A percentile compares a stretch with the other conserved stretches of the same genome.
phyloP scores from a whole-genome alignment of 2,888 invertebrate species.

The Eulithis prunata region DNA sequence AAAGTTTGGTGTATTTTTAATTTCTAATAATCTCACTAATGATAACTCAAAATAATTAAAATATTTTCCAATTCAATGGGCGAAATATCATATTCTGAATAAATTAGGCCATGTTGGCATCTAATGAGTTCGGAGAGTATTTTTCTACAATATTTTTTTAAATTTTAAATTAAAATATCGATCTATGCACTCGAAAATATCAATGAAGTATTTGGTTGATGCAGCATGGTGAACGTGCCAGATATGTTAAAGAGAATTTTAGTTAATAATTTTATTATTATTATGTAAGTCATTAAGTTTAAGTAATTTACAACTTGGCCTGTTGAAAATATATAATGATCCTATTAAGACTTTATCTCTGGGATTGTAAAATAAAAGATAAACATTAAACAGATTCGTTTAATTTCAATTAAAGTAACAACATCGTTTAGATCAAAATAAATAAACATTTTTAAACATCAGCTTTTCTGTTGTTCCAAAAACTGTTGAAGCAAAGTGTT shows the following conservation, averaged over 20 bases:
- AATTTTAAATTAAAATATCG: conserved; percentile 68
- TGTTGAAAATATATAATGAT: conserved; percentile 83
- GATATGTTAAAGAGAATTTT: conserved; percentile 83
- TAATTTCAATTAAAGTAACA: conserved; percentile 35
- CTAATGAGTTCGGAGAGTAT: conserved; percentile 79
- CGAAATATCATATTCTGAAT: conserved; percentile 67
- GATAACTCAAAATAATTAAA: conserved; percentile 62
- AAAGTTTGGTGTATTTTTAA: conserved; percentile 35
- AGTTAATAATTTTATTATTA: conserved; percentile 84
- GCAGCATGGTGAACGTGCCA: conserved; percentile 80
- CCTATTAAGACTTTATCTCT: conserved; percentile 84
- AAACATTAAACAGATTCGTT: conserved; percentile 60
- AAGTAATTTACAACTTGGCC: conserved; percentile 85
- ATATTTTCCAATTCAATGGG: conserved; percentile 58
- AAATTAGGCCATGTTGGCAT: conserved; percentile 69
- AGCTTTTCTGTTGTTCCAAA: conserved; percentile 84
- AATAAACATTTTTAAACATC: conserved; percentile 31
- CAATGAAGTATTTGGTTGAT: conserved; percentile 79
- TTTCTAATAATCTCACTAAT: conserved; percentile 71
- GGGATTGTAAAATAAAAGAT: conserved; percentile 84
- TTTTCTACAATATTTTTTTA: conserved; percentile 83
- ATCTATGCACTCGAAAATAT: conserved; percentile 77
- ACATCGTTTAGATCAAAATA: conserved; percentile 15
- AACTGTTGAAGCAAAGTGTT: conserved; percentile 90
- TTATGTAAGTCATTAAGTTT: conserved; percentile 84